Evolutionary conservation across 2,888 invertebrate species (phyloP).

Genomic region (Deilephila porcellus): DNA sequence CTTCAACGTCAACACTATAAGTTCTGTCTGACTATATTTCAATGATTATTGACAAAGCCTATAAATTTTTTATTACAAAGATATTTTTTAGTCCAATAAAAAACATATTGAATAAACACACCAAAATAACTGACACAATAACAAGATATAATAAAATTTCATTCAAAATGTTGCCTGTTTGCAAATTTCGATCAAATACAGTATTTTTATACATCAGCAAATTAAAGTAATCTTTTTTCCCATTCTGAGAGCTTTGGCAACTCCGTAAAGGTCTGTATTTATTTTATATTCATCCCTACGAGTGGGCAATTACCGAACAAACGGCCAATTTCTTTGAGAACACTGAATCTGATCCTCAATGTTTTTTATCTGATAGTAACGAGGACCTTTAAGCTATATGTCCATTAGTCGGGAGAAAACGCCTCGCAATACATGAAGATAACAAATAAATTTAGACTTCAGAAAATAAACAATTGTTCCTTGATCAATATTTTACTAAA

Average conservation of each 20-base stretch:
- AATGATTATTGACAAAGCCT: too few species aligned
- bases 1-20: too few species aligned
- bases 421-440: too few species aligned
- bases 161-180: neutral
- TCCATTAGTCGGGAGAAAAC: neutral
- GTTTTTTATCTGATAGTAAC: neutral
- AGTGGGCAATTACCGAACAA: constrained; percentile 27
- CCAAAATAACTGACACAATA: neutral
- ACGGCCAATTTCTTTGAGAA: constrained; percentile 14
- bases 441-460: too few species aligned
- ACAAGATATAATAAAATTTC: neutral
- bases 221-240: constrained; percentile 15
- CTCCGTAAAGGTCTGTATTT: neutral
- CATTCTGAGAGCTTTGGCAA: neutral
- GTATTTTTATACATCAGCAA: constrained; percentile 19
- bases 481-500: too few species aligned
- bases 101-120: too few species aligned
- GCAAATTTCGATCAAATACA: neutral
- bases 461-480: too few species aligned
- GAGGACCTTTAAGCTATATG: neutral
- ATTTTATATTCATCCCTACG: constrained; percentile 19
- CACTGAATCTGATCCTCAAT: neutral
- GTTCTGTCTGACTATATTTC: too few species aligned
- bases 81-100: too few species aligned
- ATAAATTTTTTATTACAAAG: too few species aligned